Evolutionary conservation across 2,888 invertebrate species (phyloP), one percentile per base, ranked within the genome.

Genomic region (Falcaria lacertinaria): DNA sequence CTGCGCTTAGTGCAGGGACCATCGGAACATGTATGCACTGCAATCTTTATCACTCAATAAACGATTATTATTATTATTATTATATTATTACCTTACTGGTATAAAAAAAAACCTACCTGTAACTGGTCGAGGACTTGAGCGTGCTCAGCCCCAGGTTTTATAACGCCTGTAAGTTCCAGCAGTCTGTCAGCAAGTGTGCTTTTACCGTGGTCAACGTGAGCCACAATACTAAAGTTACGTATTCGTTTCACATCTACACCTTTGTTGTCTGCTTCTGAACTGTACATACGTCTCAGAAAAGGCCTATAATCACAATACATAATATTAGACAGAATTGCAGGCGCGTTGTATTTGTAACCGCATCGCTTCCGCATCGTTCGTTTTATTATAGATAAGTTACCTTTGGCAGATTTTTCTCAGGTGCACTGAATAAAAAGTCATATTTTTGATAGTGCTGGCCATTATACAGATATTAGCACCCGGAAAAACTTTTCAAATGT

Each of bases 131-230:
- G 75, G 13, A 96, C 92, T 82, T 96, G 96, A 42, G 91, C 90
- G 56, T 91, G 89, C 19, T 93, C 93, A 2, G 89, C 86, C 19
- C 93, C 92, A 0, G 87, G 86, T 65, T 92, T 91, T 43, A 95
- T 93, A 0, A 93, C 94, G 54, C 98, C 98, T 14, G 98, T 97
- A 42, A 95, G 82, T 91, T 99, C 98, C 11, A 99, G 80, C n/a
- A 99, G 79, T 43, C 99, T 90, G 77, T 99, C 99, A 0, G 99
- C 98, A 45, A 99, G 84, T 0, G 99, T 99, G 78, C 97, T 97
- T 88, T 99, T 99, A 0, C 99, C 99, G 90, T 99, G 99, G 79
- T 99, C 99, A 1, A 99, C 96, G 84, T 99, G 99, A n/a, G 99
- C 99, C 50, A 99, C 97, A 64, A 99, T 98, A 80, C 98, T 96